Evolutionary conservation across 2,888 invertebrate genomes (phyloP), one percentile per base, ranked within the genome.

Genomic region (Dicranocentrus wangi): DNA sequence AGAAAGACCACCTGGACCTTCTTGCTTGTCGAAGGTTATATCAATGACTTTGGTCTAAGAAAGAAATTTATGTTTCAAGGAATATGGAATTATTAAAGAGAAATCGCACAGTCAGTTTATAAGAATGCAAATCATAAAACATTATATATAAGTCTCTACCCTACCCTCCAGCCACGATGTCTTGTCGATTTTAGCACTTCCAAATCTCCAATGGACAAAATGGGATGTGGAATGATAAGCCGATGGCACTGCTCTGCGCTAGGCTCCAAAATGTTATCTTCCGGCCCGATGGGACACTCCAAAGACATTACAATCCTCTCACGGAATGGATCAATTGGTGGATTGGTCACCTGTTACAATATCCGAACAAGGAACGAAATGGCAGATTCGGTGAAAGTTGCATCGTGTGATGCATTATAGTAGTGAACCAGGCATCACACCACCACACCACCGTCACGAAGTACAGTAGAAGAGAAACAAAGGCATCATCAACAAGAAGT

Each of bases 221-320:
- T 95, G 1, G 99, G 99, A 90, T 99, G 96, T 75, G 94, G 93
- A 83, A 99, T 90, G 91, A 98, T 96, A 87, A 99, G 91, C 21
- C 99, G 93, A 88, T 96, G 95, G 69, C 93, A 93, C 90, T 98
- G 97, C 87, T 93, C 91, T 0, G 95, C 93, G 87, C 93, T 94
- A 7, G 99, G 98, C 88, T 95, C 92, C 85, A 99, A 90, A 78
- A 99, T 94, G 89, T 99, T 99, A 2, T 94, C 94, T 87, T 96
- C 97, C 0, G 99, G 99, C 0, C 99, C 99, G 87, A 99, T 93
- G 0, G 99, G 99, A 88, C 98, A 98, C 84, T 96, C 93, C 89
- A 99, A 91, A 0, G 98, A 98, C 99, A 99, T 99, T 82, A 99
- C 98, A 85, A 99, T 95, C 90, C 96, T 97, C 90, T 99, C 99